Percentiles rank a stretch among this genome's conserved stretches.
phyloP scores from a whole-genome alignment of 1,140 invertebrate genomes.

The Ridgeia piscesae region DNA sequence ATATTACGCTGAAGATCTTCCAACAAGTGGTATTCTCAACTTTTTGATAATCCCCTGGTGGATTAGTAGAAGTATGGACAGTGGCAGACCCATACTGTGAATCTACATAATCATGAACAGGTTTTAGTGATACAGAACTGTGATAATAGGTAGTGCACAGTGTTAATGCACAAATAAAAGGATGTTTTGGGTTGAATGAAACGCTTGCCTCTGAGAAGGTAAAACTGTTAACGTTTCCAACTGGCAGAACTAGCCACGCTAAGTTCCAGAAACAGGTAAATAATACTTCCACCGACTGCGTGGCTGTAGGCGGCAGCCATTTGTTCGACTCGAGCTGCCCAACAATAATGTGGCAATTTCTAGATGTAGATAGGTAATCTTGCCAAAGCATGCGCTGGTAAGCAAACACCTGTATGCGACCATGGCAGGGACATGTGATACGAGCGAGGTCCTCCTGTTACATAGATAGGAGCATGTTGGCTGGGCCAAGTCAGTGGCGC shows the following conservation, averaged over 20 bases:
- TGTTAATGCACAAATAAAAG: no score
- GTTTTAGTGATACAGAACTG: no score
- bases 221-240: not conserved
- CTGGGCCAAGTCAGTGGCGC: not conserved
- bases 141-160: no score
- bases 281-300: not conserved
- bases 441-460: not conserved
- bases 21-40: no score
- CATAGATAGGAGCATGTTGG: not conserved
- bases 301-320: not conserved
- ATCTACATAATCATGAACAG: no score
- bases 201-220: not conserved
- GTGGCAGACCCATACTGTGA: no score
- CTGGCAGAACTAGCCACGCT: not conserved
- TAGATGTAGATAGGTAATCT: not conserved
- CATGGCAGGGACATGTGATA: not conserved
- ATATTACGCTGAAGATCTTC: no score
- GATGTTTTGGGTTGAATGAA: no score
- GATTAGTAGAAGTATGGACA: no score
- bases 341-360: not conserved
- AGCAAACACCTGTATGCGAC: not conserved
- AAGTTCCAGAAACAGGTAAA: not conserved
- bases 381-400: not conserved
- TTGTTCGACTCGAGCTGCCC: not conserved
- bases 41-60: no score